A percentile compares a stretch with the other conserved stretches of the same genome.
These are phyloP conservation scores for Enteromius unitaeniatus DNA, from an alignment of 2,797 vertebrate genomes.

Conservation along the genomic window DNA sequence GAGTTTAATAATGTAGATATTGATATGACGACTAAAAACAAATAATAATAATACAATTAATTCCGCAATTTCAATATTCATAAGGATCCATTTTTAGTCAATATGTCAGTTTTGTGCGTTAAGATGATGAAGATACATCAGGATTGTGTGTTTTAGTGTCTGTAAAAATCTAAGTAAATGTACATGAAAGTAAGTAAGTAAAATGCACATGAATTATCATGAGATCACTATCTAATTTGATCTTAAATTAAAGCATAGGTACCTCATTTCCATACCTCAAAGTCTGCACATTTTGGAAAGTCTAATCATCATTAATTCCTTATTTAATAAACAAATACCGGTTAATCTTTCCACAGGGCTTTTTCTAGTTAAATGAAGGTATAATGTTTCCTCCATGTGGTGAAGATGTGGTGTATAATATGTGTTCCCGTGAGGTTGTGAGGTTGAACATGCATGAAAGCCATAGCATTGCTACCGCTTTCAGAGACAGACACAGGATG, in stretches of 20 bases:
- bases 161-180: too few relatives aligned
- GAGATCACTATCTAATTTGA: neutral
- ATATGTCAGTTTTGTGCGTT: too few relatives aligned
- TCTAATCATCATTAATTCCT: neutral
- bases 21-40: too few relatives aligned
- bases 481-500: neutral
- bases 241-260: neutral
- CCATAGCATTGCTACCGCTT: neutral
- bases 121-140: too few relatives aligned
- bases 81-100: too few relatives aligned
- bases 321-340: neutral
- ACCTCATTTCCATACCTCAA: neutral
- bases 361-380: neutral
- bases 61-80: too few relatives aligned
- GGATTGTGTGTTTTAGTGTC: too few relatives aligned
- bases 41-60: too few relatives aligned
- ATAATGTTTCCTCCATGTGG: neutral
- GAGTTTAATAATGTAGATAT: too few relatives aligned
- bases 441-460: slow-evolving; percentile 1
- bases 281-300: neutral
- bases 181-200: too few relatives aligned
- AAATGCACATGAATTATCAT: too few relatives aligned
- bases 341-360: neutral
- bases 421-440: slow-evolving; percentile 17
- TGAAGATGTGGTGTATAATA: slow-evolving; percentile 9